Conservation (phyloP, 1,140 invertebrate species). For the Triops cancriformis region DNA sequence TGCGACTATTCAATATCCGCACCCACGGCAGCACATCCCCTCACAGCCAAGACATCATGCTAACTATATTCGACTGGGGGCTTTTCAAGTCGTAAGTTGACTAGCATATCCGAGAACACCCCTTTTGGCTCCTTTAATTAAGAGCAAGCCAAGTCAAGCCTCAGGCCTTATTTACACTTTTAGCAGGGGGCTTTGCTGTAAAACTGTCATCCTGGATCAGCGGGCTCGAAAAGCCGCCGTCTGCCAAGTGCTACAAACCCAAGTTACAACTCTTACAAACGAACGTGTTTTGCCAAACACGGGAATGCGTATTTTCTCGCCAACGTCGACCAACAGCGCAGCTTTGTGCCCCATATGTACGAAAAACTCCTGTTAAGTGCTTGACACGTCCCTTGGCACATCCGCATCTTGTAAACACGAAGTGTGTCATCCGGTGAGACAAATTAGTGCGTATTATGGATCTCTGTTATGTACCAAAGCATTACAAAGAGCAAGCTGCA, state of each 20-base stretch:
- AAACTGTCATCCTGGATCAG: neutral
- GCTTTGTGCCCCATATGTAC: neutral
- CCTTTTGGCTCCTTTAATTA: neutral
- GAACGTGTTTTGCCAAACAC: neutral
- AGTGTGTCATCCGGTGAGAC: neutral
- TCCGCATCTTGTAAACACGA: neutral
- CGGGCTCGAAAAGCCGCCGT: neutral
- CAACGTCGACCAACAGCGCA: neutral
- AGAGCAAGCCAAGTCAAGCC: neutral
- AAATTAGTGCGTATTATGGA: neutral
- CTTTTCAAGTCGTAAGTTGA: neutral
- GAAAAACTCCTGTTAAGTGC: neutral
- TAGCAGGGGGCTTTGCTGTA: neutral
- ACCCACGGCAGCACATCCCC: neutral
- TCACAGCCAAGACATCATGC: neutral
- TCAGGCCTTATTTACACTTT: neutral
- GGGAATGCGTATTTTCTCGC: too few species aligned
- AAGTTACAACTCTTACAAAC: neutral
- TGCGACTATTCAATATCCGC: constrained; percentile 13
- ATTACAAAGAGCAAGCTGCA: neutral
- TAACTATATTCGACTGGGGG: neutral
- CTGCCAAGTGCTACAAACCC: neutral
- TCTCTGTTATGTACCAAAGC: neutral
- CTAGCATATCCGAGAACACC: neutral
- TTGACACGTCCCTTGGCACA: neutral